Percentiles rank a stretch among this genome's conserved stretches.
phyloP scores from a whole-genome alignment of 1,140 invertebrate species.

The Calephelis virginiensis region DNA sequence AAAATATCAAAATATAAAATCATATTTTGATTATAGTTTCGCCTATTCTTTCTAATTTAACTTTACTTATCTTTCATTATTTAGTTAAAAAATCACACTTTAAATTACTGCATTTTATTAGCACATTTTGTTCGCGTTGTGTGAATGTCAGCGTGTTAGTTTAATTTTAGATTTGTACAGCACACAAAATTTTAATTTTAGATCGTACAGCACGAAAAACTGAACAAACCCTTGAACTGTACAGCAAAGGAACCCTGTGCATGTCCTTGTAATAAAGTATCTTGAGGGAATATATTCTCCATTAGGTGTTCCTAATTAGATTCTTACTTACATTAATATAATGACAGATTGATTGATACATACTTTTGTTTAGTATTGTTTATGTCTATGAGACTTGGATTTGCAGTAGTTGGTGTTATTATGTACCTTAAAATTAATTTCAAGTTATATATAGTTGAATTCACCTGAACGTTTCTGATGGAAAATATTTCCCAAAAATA shows the following conservation, averaged over 20 bases:
- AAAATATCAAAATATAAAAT: too few relatives aligned
- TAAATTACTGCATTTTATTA: too few relatives aligned
- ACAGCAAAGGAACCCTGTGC: slow-evolving; percentile 34
- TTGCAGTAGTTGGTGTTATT: too few relatives aligned
- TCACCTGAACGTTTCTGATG: too few relatives aligned
- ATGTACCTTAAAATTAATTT: too few relatives aligned
- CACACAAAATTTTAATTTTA: background rate
- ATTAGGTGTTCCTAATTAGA: background rate
- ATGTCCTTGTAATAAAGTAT: slow-evolving; percentile 43
- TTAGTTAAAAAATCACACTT: background rate
- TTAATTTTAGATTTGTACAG: background rate
- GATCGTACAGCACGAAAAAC: background rate
- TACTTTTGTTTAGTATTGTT: too few relatives aligned
- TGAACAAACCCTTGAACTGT: background rate
- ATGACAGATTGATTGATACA: too few relatives aligned
- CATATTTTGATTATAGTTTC: too few relatives aligned
- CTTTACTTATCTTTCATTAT: background rate
- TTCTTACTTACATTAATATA: too few relatives aligned
- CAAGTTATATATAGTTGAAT: too few relatives aligned
- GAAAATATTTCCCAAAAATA: too few relatives aligned
- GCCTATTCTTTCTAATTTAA: background rate
- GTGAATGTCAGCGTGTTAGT: slow-evolving; percentile 20
- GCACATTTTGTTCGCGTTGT: slow-evolving; percentile 19
- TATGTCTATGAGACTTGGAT: too few relatives aligned
- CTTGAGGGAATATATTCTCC: background rate